A percentile compares a stretch with the other conserved stretches of the same genome.
These are phyloP conservation scores for Eclectus roratus DNA, from an alignment of 2,113 vertebrate genomes.

Conservation along the genomic window DNA sequence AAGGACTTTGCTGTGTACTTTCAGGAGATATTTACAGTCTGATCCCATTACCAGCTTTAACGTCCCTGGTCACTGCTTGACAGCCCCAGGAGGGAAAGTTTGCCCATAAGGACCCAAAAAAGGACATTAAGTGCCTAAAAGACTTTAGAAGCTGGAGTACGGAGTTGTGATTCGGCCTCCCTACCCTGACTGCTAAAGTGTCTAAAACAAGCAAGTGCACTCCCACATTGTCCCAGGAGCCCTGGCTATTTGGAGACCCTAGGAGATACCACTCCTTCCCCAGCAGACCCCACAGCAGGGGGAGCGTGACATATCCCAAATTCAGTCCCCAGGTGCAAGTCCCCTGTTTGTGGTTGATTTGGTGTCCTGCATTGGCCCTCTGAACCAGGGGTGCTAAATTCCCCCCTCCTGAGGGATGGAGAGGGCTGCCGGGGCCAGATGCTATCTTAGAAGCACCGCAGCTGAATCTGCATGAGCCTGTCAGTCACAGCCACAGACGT, in stretches of 20 bases:
- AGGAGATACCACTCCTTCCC: background rate
- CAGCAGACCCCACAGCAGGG: background rate
- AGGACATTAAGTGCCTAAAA: background rate
- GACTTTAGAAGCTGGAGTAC: background rate
- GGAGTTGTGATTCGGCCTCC: background rate
- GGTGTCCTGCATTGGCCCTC: background rate
- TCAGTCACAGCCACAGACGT: background rate
- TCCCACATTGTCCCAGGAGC: fast-evolving
- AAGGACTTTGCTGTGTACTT: background rate
- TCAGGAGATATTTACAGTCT: constrained; percentile 18
- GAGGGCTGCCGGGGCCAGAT: background rate
- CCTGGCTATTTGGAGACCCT: background rate
- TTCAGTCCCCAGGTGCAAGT: background rate
- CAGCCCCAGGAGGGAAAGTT: background rate
- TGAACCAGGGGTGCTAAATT: background rate
- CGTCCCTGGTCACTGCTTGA: background rate
- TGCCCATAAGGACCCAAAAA: background rate
- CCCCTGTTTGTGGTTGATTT: background rate
- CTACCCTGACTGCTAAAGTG: background rate
- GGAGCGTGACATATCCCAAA: background rate
- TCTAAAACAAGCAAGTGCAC: background rate
- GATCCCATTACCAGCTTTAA: constrained; percentile 25
- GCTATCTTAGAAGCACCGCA: background rate
- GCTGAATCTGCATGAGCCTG: background rate
- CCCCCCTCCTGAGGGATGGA: background rate